phyloP scores from a whole-genome alignment of 2,888 invertebrate genomes.

The Drosophila tanythrix region DNA sequence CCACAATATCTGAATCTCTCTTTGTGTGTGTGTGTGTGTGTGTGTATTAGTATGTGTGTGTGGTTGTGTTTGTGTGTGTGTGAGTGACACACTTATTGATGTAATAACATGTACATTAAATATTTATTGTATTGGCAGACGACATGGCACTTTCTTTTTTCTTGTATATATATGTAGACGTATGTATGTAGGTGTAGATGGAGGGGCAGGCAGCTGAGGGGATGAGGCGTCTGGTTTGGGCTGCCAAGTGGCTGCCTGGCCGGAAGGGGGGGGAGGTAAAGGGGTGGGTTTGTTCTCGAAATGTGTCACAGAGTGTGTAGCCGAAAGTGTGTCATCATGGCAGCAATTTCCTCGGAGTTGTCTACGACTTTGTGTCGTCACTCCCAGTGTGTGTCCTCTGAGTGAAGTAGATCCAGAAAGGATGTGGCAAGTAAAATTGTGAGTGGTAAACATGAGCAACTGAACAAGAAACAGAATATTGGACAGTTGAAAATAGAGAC shows the following conservation, averaged over 20 bases:
- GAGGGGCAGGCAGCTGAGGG: not conserved
- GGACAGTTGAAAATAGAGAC: not conserved
- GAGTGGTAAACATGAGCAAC: not conserved
- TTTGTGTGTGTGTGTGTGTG: constrained; percentile 4
- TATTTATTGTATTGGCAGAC: constrained; percentile 79
- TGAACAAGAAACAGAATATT: not conserved
- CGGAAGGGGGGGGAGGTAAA: constrained; percentile 2
- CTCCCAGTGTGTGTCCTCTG: not conserved
- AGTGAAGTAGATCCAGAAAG: not conserved
- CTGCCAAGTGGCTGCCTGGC: constrained; percentile 35
- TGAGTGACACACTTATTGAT: constrained; percentile 77
- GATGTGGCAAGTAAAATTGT: not conserved
- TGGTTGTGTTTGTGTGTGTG: constrained; percentile 22
- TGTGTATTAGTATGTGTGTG: constrained; percentile 6
- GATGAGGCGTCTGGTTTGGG: not conserved
- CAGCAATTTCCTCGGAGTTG: constrained; percentile 27
- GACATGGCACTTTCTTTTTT: constrained; percentile 74
- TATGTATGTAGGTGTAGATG: not conserved
- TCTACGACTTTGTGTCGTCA: not conserved
- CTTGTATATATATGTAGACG: constrained; percentile 1
- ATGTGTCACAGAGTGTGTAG: constrained; percentile 39
- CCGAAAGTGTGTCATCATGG: constrained; percentile 45
- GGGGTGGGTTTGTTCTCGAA: not conserved
- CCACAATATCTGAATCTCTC: constrained; percentile 44
- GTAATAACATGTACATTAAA: constrained; percentile 80